phyloP scores from a whole-genome alignment of 2,888 invertebrate genomes.

The Formica aserva region DNA sequence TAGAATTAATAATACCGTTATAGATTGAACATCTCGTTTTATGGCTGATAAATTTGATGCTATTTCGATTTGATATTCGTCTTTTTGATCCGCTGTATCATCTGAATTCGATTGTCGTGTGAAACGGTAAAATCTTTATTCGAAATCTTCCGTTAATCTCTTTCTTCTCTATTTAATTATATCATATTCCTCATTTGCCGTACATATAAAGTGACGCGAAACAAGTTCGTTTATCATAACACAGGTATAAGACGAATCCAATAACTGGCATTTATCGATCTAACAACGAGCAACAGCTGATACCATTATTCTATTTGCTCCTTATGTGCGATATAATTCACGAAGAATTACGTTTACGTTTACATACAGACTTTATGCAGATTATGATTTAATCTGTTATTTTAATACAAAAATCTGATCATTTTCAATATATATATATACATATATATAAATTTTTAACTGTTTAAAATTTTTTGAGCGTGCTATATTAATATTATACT shows the following conservation, averaged over 20 bases:
- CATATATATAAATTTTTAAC: background rate
- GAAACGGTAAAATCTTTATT: slow-evolving; percentile 42
- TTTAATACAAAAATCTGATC: background rate
- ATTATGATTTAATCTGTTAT: background rate
- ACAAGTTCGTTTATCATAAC: slow-evolving; percentile 53
- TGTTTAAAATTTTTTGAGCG: background rate
- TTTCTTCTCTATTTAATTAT: slow-evolving; percentile 30
- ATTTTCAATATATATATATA: background rate
- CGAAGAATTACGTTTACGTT: background rate
- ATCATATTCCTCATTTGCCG: slow-evolving; percentile 42
- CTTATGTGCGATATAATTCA: background rate
- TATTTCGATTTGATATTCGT: slow-evolving; percentile 46
- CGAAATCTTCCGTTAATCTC: slow-evolving; percentile 17
- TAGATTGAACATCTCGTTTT: slow-evolving; percentile 48
- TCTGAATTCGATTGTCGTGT: slow-evolving; percentile 68
- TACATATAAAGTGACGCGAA: slow-evolving; percentile 61
- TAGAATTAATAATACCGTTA: slow-evolving; percentile 40
- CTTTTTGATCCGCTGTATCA: slow-evolving; percentile 23
- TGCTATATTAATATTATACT: background rate
- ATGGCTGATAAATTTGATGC: slow-evolving; percentile 62
- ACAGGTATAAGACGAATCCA: slow-evolving; percentile 56
- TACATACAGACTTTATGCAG: background rate
- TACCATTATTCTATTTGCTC: slow-evolving; percentile 23
- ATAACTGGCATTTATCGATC: slow-evolving; percentile 65
- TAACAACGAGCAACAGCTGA: slow-evolving; percentile 55